Conservation (phyloP, 2,797 vertebrate genomes). For the Gallinago stenura region DNA sequence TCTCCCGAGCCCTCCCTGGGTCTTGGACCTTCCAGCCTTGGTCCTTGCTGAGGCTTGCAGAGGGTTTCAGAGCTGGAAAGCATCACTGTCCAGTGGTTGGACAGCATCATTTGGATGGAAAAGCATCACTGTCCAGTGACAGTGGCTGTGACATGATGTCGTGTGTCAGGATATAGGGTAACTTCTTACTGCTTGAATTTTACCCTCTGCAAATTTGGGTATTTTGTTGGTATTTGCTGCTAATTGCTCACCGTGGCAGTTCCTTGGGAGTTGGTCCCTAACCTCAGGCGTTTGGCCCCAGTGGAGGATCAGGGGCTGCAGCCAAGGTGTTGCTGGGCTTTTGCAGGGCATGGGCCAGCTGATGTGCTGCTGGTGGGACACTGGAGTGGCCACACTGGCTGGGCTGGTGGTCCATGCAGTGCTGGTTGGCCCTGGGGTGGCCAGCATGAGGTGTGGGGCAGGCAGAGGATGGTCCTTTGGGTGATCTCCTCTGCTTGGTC, state of each 20-base stretch:
- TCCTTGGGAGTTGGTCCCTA: background rate
- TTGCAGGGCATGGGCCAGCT: background rate
- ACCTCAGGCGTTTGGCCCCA: background rate
- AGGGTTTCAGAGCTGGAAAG: background rate
- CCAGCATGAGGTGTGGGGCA: rapidly evolving
- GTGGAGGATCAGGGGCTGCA: background rate
- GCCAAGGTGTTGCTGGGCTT: background rate
- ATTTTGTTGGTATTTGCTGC: rapidly evolving
- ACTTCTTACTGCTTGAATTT: background rate
- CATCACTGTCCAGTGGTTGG: background rate
- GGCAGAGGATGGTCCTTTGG: background rate
- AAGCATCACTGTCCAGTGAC: background rate
- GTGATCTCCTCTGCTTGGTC: rapidly evolving
- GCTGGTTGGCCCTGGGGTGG: background rate
- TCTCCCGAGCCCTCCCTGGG: background rate
- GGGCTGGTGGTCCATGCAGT: rapidly evolving
- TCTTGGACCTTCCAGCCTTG: background rate
- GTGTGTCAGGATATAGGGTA: rapidly evolving
- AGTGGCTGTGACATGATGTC: rapidly evolving
- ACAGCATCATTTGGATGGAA: background rate
- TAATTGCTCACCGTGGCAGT: rapidly evolving
- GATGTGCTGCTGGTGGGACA: background rate
- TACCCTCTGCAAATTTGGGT: background rate
- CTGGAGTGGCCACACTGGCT: background rate
- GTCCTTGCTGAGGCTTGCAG: background rate